Conservation (phyloP, 2,797 vertebrate species). For the Prionace glauca region DNA sequence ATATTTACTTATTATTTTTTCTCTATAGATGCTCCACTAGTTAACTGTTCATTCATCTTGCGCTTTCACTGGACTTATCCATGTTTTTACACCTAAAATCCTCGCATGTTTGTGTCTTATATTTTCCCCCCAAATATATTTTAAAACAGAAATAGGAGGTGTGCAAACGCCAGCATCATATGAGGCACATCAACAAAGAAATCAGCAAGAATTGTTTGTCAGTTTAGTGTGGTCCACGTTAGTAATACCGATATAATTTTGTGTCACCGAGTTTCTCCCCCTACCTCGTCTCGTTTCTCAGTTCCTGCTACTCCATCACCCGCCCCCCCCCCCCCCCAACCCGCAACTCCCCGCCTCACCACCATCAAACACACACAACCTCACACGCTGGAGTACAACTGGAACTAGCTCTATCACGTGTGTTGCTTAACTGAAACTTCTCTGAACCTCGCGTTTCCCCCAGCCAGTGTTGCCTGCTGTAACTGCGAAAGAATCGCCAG, state of each 20-base stretch:
- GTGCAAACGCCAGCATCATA: not conserved
- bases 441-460: not conserved
- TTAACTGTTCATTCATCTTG: not conserved
- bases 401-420: not conserved
- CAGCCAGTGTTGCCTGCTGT: not conserved
- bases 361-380: not conserved
- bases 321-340: too few species aligned
- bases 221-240: not conserved
- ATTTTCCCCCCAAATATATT: not conserved
- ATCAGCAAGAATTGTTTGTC: not conserved
- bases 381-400: not conserved
- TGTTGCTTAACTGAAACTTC: slow-evolving; percentile 4
- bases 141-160: not conserved
- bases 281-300: not conserved
- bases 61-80: not conserved
- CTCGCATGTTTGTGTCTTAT: not conserved
- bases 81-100: not conserved
- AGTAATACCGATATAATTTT: not conserved
- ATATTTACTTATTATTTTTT: not conserved
- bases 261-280: not conserved
- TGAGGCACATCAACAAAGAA: not conserved
- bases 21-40: not conserved
- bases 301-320: not conserved
- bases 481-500: not conserved
- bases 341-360: not conserved